Percentiles rank a stretch among this genome's conserved stretches.
Conservation (phyloP, 2,888 invertebrate species). For the Lasius fuliginosus region DNA sequence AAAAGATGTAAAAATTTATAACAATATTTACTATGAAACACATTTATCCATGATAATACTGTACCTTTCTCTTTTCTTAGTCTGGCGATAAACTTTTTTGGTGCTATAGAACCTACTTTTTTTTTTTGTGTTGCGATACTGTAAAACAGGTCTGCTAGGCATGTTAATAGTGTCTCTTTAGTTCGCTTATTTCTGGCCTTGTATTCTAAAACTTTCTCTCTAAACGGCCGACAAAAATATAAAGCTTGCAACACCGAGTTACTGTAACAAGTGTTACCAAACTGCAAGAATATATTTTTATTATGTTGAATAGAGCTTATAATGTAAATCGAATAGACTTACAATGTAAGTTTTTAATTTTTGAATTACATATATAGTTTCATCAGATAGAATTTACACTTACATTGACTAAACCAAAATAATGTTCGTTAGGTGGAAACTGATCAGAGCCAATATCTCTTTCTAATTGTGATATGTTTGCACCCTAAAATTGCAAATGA, state of each 20-base stretch:
- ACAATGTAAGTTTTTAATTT: conserved; percentile 26
- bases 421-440: conserved; percentile 99
- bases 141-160: conserved; percentile 99
- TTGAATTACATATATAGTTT: neutral
- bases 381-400: conserved; percentile 85
- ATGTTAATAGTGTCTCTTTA: conserved; percentile 98
- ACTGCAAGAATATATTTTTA: conserved; percentile 88
- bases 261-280: conserved; percentile 99
- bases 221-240: conserved; percentile 99
- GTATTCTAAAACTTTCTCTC: conserved; percentile 99
- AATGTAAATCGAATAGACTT: neutral
- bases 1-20: conserved; percentile 49
- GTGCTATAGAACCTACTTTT: conserved; percentile 99
- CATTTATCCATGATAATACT: conserved; percentile 50
- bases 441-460: conserved; percentile 99
- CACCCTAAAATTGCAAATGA: conserved; percentile 91
- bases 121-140: conserved; percentile 99
- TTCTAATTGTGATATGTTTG: conserved; percentile 99
- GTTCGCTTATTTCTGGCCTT: conserved; percentile 98
- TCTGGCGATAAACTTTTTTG: conserved; percentile 99
- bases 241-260: conserved; percentile 99
- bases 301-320: neutral
- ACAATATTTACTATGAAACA: conserved; percentile 1
- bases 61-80: conserved; percentile 98
- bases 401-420: conserved; percentile 99